Evolutionary conservation across 2,797 vertebrate species (phyloP).

Genomic region (Malacoctenus gilli): DNA sequence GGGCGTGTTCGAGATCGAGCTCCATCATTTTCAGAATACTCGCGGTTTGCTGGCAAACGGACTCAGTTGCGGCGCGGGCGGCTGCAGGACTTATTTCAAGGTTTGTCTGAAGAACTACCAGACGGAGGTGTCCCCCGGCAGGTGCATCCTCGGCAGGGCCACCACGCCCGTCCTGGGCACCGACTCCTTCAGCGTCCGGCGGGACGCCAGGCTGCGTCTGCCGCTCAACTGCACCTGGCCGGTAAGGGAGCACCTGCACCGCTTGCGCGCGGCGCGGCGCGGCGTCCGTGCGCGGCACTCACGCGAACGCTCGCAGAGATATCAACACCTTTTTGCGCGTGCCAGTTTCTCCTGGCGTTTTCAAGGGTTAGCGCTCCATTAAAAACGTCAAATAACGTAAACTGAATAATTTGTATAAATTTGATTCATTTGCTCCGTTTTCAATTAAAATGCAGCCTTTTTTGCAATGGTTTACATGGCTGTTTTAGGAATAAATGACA

Average conservation of each 20-base stretch:
- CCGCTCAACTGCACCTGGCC: conserved; percentile 98
- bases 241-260: conserved; percentile 80
- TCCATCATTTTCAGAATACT: conserved; percentile 94
- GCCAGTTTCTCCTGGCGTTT: too few relatives aligned
- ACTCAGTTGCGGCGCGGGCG: conserved; percentile 81
- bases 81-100: conserved; percentile 96
- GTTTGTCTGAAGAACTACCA: conserved; percentile 97
- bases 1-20: conserved; percentile 96
- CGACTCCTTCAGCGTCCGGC: conserved; percentile 87
- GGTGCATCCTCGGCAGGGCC: conserved; percentile 89
- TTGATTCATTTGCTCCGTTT: too few relatives aligned
- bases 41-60: conserved; percentile 89
- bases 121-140: conserved; percentile 87
- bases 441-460: too few relatives aligned
- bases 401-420: too few relatives aligned
- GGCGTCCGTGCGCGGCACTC: too few relatives aligned
- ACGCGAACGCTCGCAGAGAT: too few relatives aligned
- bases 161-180: conserved; percentile 91
- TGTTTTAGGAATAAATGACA: too few relatives aligned
- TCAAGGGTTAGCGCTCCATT: too few relatives aligned
- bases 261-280: too few relatives aligned
- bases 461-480: too few relatives aligned
- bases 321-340: too few relatives aligned
- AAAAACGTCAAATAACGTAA: too few relatives aligned
- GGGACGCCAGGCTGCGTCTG: conserved; percentile 85